Base-by-base conservation (phyloP, 2,888 invertebrate species). In the Cantharis flavilabris region DNA sequence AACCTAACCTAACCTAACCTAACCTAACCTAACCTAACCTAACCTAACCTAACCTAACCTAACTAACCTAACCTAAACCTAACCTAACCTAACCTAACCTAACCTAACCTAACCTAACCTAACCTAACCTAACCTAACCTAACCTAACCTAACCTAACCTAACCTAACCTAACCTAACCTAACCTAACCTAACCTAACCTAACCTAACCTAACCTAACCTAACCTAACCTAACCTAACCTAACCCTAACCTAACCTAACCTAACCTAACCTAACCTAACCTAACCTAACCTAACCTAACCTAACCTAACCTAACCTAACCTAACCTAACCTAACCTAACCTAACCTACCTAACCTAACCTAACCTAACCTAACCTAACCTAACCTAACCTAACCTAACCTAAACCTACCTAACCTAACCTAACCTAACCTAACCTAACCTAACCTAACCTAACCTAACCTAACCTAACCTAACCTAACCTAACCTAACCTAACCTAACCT, bases 391-490 rank as follows among this genome's bases (percentile, higher is more conserved):
- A 71, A 71, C 71, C 23, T 30, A 70, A 16, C 33, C 28, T 70
- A 70, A 70, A 30, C 70, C 30, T 30, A 70, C 70, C 30, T 70
- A 70, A 70, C 70, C 70, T 70, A 70, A 70, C 70, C 30, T 70
- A 70, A 28, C 28, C 70, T 28, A 28, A 70, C 9, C 70, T 28
- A 9, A 70, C 70, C 70, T 70, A 70, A 70, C 70, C 70, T 70
- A 33, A 70, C 70, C 70, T 70, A 70, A 70, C 70, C 70, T 70
- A 33, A 70, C 70, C 70, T 70, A 33, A 70, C 70, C 70, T 70
- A 30, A 70, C 70, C 70, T 70, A 70, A 70, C 70, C 71, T 71
- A 62, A 79, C 81, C 81, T 79, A 76, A 80, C 81, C 81, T 78
- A 78, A 80, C 81, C 81, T 77, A 79, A 75, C 69, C 69, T 64